Conservation (phyloP, 2,888 invertebrate genomes). For the Phymatocera aterrima region DNA sequence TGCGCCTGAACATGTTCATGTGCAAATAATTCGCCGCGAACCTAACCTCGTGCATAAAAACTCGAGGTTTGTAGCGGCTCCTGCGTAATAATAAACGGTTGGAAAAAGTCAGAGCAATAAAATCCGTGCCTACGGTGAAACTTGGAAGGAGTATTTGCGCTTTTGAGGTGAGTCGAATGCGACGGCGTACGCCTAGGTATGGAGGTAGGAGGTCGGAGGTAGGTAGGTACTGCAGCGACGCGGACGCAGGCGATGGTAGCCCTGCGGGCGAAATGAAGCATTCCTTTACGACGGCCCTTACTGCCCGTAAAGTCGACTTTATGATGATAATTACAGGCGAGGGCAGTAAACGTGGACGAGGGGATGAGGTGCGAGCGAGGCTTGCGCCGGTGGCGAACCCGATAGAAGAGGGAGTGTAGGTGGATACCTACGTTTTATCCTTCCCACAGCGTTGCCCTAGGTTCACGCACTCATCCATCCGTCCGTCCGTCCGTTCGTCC, state of each 20-base stretch:
- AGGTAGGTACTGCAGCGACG: background rate
- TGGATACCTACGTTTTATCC: constrained; percentile 50
- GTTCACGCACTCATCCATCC: constrained; percentile 28
- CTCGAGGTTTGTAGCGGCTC: background rate
- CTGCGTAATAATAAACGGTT: background rate
- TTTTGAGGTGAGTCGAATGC: constrained; percentile 5
- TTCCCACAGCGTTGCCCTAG: constrained; percentile 28
- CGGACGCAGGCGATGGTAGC: constrained; percentile 47
- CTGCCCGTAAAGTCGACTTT: constrained; percentile 75
- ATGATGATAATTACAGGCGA: constrained; percentile 75
- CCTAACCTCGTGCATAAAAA: background rate
- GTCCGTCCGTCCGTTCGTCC: background rate
- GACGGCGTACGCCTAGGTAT: background rate
- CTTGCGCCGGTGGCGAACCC: constrained; percentile 47
- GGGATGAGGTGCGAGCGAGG: constrained; percentile 47
- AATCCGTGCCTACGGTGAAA: background rate
- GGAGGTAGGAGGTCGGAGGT: too few species aligned
- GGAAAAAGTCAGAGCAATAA: background rate
- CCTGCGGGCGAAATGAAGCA: constrained; percentile 72
- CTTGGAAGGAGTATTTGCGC: background rate
- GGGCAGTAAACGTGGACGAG: constrained; percentile 73
- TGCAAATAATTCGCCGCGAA: background rate
- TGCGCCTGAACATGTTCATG: background rate
- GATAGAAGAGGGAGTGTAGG: constrained; percentile 54
- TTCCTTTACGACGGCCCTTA: constrained; percentile 75